Percentiles rank a stretch among this genome's conserved stretches.
phyloP scores from a whole-genome alignment of 2,113 vertebrate species.

The Ellobius talpinus region DNA sequence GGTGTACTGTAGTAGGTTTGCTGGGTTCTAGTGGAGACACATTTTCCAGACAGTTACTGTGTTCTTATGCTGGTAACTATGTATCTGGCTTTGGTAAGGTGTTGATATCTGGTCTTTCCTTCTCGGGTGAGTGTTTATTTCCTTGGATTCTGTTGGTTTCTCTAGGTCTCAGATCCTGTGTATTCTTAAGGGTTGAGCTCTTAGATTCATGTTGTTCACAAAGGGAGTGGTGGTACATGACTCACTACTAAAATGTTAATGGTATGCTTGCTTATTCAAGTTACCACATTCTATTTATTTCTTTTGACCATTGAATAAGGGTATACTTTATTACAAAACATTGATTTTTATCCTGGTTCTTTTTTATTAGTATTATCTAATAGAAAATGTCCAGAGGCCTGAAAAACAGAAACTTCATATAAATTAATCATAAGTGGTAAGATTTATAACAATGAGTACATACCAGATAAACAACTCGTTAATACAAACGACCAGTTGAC shows the following conservation, averaged over 20 bases:
- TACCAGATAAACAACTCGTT: slow-evolving; percentile 52
- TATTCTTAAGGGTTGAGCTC: neutral
- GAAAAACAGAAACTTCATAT: slow-evolving; percentile 31
- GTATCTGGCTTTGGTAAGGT: neutral
- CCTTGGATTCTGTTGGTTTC: neutral
- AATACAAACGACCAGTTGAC: slow-evolving; percentile 52
- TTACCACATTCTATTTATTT: slow-evolving; percentile 26
- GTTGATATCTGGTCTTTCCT: neutral
- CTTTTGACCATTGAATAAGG: slow-evolving; percentile 43
- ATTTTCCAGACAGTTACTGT: neutral
- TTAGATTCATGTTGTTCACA: neutral
- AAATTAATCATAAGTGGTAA: slow-evolving; percentile 58
- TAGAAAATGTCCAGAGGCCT: slow-evolving; percentile 19
- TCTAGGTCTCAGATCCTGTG: neutral
- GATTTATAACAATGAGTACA: slow-evolving; percentile 44
- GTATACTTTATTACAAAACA: neutral
- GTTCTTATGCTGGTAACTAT: neutral
- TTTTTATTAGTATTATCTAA: slow-evolving; percentile 50
- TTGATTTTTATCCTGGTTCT: neutral
- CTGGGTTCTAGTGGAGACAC: neutral
- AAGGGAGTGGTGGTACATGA: neutral
- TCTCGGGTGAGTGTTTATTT: neutral
- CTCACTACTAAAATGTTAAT: slow-evolving; percentile 18
- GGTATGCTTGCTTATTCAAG: neutral
- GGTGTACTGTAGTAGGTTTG: neutral